phyloP scores from a whole-genome alignment of 2,888 invertebrate species.

The Lycia hirtaria region DNA sequence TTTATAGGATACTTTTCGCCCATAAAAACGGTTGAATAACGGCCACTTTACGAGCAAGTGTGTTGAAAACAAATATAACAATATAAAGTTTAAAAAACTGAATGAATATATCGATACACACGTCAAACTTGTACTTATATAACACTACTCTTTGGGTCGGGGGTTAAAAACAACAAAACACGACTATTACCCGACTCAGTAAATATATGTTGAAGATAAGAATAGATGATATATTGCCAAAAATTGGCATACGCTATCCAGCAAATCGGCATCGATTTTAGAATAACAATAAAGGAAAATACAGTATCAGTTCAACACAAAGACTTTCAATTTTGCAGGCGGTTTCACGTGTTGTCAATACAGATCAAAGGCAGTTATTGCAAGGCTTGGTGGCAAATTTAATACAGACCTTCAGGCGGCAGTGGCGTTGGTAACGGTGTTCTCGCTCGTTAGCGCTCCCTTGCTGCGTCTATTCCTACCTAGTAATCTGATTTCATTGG shows the following conservation, averaged over 20 bases:
- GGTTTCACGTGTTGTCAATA: conserved; percentile 32
- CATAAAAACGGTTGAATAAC: no score
- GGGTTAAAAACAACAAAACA: conserved; percentile 15
- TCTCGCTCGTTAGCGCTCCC: conserved; percentile 73
- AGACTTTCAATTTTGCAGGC: conserved; percentile 28
- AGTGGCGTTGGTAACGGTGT: conserved; percentile 61
- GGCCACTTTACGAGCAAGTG: no score
- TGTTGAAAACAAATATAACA: no score
- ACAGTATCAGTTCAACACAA: conserved; percentile 22
- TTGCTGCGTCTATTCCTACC: conserved; percentile 55
- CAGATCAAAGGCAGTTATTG: conserved; percentile 42
- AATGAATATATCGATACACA: no score
- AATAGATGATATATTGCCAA: no score
- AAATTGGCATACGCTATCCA: no score
- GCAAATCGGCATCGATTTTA: conserved; percentile 24
- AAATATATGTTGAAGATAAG: conserved; percentile 3
- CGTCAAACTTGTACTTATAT: no score
- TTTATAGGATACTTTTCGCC: no score
- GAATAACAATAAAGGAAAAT: conserved; percentile 27
- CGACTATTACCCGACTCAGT: neutral
- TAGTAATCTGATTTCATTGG: conserved; percentile 79
- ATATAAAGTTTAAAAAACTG: no score
- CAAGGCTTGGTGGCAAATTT: conserved; percentile 54
- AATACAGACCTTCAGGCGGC: conserved; percentile 58
- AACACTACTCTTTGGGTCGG: no score